phyloP scores from a whole-genome alignment of 2,113 vertebrate genomes.

The Pomatostomus ruficeps region DNA sequence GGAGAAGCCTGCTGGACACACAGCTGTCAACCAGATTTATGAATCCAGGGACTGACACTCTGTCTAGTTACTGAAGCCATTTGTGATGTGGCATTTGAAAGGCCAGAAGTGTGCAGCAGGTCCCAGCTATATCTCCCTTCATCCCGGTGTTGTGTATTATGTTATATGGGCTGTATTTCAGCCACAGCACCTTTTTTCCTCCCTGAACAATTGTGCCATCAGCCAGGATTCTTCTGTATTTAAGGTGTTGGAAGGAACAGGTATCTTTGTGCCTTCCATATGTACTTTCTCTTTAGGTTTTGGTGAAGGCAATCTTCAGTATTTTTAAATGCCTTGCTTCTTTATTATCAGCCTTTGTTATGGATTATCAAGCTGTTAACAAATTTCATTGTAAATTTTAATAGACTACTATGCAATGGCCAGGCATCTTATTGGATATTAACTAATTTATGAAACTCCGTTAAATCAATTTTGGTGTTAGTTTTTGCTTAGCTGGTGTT shows the following conservation, averaged over 20 bases:
- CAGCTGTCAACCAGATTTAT: neutral
- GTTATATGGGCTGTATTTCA: neutral
- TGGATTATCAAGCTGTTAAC: neutral
- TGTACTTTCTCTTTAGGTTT: neutral
- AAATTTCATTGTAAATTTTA: neutral
- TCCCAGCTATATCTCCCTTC: neutral
- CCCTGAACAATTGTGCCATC: neutral
- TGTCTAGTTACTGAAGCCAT: neutral
- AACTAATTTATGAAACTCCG: neutral
- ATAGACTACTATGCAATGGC: neutral
- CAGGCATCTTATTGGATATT: neutral
- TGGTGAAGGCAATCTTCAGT: neutral
- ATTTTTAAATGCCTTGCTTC: neutral
- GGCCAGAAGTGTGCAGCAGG: neutral
- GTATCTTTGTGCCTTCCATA: neutral
- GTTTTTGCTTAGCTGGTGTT: neutral
- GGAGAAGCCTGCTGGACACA: neutral
- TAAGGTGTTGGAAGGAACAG: neutral
- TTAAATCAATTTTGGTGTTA: neutral
- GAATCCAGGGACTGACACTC: neutral
- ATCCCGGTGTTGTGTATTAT: neutral
- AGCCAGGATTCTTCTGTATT: neutral
- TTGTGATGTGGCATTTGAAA: neutral
- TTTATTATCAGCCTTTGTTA: neutral
- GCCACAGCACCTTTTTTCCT: neutral